These are phyloP conservation scores for Spermophilus dauricus DNA, from an alignment of 2,113 vertebrate genomes.

Conservation along the genomic window DNA sequence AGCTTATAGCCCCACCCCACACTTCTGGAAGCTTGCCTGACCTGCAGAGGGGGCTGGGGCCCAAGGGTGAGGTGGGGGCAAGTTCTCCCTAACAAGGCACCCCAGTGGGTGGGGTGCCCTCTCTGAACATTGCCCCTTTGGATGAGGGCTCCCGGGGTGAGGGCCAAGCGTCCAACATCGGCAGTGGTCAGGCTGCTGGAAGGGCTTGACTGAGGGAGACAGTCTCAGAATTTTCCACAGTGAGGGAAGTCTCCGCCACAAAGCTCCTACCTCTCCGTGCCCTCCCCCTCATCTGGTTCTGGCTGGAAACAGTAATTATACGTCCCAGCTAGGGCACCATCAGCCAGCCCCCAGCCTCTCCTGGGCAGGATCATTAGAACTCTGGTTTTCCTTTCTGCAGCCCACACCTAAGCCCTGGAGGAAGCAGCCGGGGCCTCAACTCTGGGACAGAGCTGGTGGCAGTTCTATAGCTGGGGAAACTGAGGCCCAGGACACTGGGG, in stretches of 20 bases:
- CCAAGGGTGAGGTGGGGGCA: neutral
- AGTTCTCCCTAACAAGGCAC: neutral
- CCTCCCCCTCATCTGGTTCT: conserved; percentile 42
- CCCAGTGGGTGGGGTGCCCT: accelerated
- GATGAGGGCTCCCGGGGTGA: neutral
- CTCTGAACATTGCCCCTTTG: neutral
- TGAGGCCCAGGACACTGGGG: neutral
- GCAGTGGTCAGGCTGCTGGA: neutral
- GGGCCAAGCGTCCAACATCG: accelerated
- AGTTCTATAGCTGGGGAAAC: neutral
- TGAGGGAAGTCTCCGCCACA: conserved; percentile 50
- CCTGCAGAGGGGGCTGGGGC: no score
- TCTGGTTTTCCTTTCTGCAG: neutral
- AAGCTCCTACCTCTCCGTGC: neutral
- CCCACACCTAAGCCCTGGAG: neutral
- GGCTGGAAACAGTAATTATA: conserved; percentile 78
- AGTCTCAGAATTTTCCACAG: conserved; percentile 29
- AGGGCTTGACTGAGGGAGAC: neutral
- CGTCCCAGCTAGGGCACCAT: conserved; percentile 7
- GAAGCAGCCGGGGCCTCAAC: neutral
- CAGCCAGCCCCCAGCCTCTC: conserved; percentile 42
- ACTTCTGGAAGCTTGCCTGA: no score
- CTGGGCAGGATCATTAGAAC: neutral
- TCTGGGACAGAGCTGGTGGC: neutral
- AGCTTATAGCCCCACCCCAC: neutral